Conservation (phyloP, 2,888 invertebrate species). For the Helicoverpa assulta region DNA sequence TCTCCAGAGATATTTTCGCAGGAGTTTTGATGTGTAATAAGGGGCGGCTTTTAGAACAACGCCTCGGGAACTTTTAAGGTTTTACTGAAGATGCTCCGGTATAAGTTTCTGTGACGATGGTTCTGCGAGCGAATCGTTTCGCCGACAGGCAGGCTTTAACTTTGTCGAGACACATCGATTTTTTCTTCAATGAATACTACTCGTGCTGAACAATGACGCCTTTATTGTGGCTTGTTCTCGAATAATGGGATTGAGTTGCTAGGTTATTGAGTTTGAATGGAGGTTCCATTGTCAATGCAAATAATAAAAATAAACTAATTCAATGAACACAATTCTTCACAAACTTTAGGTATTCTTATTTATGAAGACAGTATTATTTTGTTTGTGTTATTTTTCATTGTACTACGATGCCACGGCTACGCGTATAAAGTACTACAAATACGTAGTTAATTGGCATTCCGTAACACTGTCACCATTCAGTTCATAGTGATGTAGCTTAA, state of each 20-base stretch:
- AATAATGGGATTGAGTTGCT: slow-evolving; percentile 48
- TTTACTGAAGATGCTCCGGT: slow-evolving; percentile 65
- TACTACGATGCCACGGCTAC: not conserved
- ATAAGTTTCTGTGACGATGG: slow-evolving; percentile 55
- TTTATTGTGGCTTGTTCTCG: slow-evolving; percentile 46
- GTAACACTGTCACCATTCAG: not conserved
- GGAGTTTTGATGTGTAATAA: slow-evolving; percentile 71
- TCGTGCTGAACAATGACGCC: slow-evolving; percentile 37
- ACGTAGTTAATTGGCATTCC: slow-evolving; percentile 18
- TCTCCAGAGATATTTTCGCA: slow-evolving; percentile 59
- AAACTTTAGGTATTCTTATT: not conserved
- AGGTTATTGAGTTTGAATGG: slow-evolving; percentile 41
- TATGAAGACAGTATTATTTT: not conserved
- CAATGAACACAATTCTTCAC: slow-evolving; percentile 17
- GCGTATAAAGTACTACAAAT: slow-evolving; percentile 22
- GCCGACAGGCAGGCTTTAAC: slow-evolving; percentile 56
- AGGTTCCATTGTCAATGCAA: slow-evolving; percentile 29
- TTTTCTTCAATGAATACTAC: slow-evolving; percentile 42
- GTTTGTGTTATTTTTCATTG: not conserved
- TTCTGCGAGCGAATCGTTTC: slow-evolving; percentile 54
- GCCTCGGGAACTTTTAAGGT: slow-evolving; percentile 67
- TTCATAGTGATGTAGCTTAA: not conserved
- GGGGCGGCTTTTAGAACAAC: slow-evolving; percentile 67
- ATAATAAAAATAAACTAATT: slow-evolving; percentile 29
- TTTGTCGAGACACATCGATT: slow-evolving; percentile 59